Evolutionary conservation across 2,888 invertebrate genomes (phyloP), one percentile per base, ranked within the genome.

Genomic region (Campoplex nolae): DNA sequence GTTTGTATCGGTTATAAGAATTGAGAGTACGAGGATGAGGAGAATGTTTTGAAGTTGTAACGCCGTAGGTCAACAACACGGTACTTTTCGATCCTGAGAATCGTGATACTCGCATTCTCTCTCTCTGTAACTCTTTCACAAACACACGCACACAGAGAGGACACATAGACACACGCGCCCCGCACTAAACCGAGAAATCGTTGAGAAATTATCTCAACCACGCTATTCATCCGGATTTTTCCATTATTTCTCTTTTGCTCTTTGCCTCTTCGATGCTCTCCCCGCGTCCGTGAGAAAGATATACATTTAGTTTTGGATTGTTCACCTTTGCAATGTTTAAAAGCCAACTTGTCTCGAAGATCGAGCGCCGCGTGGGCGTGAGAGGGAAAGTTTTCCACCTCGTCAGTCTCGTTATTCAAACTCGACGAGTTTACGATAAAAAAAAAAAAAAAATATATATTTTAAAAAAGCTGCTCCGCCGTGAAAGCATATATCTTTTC

Each of bases 51-150:
- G 51, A 73, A 62, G 45, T 77, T 51, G 48, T 35, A 84, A 51
- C 74, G 74, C 48, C 74, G 81, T 42, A 84, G 84, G 82, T 87
- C 87, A 84, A 87, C 84, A 87, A 75, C 87, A 87, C 87, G 82
- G 74, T 84, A 84, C 82, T 84, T 80, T 45, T 80, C 54, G 80
- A 77, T 77, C 67, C 48, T 86, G 83, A 23, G 80, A 86, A 80
- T 76, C 81, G 79, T 48, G 83, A 76, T 79, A 77, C 73, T 84
- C 75, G 70, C 73, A 6, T 9, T 42, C 42, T 42, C 42, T 42
- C 42, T 42, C 42, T 9, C n/a, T n/a, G 38, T 6, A 38, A 38
- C 38, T 38, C 38, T 38, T 38, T 38, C 38, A 38, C 38, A 38
- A 3, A 38, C 4, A 6, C 38, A 23, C 23, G 23, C 38, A 38